These are phyloP conservation scores for Druceiella hillmani DNA, from an alignment of 2,888 invertebrate genomes.

Conservation along the genomic window DNA sequence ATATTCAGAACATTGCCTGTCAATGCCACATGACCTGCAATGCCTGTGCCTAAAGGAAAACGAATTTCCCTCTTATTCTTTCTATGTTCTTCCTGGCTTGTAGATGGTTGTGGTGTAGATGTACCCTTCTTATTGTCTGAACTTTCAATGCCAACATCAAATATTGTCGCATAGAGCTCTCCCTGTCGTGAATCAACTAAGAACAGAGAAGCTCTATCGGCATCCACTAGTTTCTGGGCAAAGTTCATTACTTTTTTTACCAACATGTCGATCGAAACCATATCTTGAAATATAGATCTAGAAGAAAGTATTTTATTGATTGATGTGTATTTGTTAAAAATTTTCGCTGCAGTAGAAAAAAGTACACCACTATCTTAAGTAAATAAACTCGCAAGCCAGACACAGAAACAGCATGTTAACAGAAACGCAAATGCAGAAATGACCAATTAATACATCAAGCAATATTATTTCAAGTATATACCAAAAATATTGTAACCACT, in stretches of 20 bases:
- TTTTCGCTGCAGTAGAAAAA: too few relatives aligned
- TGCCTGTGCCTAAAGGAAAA: conserved; percentile 71
- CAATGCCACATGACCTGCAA: conserved; percentile 76
- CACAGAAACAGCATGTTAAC: too few relatives aligned
- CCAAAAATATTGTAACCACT: too few relatives aligned
- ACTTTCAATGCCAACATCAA: conserved; percentile 57
- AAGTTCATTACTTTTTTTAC: conserved; percentile 81
- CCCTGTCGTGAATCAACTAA: conserved; percentile 67
- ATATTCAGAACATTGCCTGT: conserved; percentile 79
- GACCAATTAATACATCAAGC: too few relatives aligned
- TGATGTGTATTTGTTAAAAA: too few relatives aligned
- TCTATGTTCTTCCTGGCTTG: conserved; percentile 27
- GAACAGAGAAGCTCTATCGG: conserved; percentile 80
- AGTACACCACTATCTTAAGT: too few relatives aligned
- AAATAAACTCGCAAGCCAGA: too few relatives aligned
- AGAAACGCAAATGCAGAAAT: too few relatives aligned
- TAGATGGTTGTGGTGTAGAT: conserved; percentile 30
- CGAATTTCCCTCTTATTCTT: conserved; percentile 52
- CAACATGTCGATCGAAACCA: conserved; percentile 75
- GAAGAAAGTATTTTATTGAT: conserved; percentile 24
- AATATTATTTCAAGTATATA: too few relatives aligned
- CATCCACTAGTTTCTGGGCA: conserved; percentile 74
- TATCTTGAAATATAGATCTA: conserved; percentile 84
- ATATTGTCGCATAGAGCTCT: conserved; percentile 77
- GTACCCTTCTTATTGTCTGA: conserved; percentile 21